Evolutionary conservation across 2,888 invertebrate species (phyloP).

Genomic region (Brassicogethes aeneus): DNA sequence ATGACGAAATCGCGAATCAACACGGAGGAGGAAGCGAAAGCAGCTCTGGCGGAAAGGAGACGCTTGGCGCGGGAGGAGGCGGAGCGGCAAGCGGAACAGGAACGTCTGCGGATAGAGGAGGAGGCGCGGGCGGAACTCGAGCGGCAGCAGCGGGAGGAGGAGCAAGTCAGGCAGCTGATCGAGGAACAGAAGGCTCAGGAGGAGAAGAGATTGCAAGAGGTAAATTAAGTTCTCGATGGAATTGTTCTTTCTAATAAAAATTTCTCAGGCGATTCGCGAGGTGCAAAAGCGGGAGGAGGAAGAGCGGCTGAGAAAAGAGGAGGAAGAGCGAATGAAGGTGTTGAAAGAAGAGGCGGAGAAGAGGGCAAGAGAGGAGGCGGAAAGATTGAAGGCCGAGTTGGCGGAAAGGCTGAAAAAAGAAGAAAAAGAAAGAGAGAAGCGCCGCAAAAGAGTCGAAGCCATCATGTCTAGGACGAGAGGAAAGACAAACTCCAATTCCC

Average conservation of each 20-base stretch:
- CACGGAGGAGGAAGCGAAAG: slow-evolving; percentile 89
- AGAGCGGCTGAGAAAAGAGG: slow-evolving; percentile 61
- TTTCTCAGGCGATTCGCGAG: slow-evolving; percentile 51
- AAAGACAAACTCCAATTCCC: slow-evolving; percentile 30
- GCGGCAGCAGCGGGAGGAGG: slow-evolving; percentile 66
- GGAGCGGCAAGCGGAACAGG: slow-evolving; percentile 81
- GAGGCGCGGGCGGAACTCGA: slow-evolving; percentile 67
- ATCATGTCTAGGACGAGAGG: slow-evolving; percentile 86
- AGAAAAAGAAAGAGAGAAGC: slow-evolving; percentile 78
- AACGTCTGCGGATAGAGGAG: slow-evolving; percentile 63
- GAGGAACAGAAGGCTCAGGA: slow-evolving; percentile 74
- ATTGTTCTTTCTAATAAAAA: slow-evolving; percentile 7
- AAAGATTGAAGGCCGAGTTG: slow-evolving; percentile 72
- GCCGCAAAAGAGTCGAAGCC: slow-evolving; percentile 85
- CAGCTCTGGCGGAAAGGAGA: slow-evolving; percentile 83
- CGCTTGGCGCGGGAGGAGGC: slow-evolving; percentile 84
- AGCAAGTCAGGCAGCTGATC: slow-evolving; percentile 69
- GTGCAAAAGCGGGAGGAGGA: slow-evolving; percentile 70
- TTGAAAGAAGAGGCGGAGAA: slow-evolving; percentile 70
- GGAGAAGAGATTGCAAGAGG: slow-evolving; percentile 76
- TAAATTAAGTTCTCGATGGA: slow-evolving; percentile 42
- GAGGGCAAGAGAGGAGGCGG: slow-evolving; percentile 78
- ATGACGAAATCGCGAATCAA: slow-evolving; percentile 66
- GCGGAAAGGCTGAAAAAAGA: slow-evolving; percentile 75
- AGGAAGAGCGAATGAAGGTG: slow-evolving; percentile 52